These are phyloP conservation scores for Plecturocebus donacophilus DNA, from an alignment of 2,113 vertebrate genomes.

Conservation along the genomic window DNA sequence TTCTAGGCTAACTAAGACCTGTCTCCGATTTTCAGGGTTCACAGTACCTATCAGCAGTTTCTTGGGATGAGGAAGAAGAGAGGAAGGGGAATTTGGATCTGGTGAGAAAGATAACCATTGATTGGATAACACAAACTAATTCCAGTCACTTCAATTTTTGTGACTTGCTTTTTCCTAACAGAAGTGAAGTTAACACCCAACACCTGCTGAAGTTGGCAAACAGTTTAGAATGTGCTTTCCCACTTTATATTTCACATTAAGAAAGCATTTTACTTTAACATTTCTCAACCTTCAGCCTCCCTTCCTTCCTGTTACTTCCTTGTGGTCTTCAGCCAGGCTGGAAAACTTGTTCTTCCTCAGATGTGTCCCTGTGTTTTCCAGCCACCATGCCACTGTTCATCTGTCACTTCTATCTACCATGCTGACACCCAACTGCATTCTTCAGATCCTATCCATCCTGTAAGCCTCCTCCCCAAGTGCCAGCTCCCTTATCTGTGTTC, in stretches of 20 bases:
- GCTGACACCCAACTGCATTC: neutral
- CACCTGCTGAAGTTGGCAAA: neutral
- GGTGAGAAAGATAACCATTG: neutral
- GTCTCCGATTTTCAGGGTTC: too few relatives aligned
- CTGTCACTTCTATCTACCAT: neutral
- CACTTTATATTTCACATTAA: neutral
- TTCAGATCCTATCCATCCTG: conserved; percentile 5
- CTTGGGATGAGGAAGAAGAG: neutral
- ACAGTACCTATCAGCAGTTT: neutral
- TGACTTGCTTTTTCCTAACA: neutral
- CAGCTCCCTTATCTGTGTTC: neutral
- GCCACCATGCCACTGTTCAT: neutral
- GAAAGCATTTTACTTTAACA: neutral
- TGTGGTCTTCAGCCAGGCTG: neutral
- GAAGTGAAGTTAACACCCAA: neutral
- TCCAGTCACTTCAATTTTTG: neutral
- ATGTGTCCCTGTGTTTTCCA: neutral
- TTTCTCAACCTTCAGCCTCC: neutral
- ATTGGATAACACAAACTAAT: neutral
- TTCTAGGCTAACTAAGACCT: too few relatives aligned
- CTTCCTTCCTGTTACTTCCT: neutral
- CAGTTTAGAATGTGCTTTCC: neutral
- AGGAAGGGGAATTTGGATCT: neutral
- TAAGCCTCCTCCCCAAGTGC: neutral
- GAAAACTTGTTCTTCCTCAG: neutral